Conservation (phyloP, 2,113 vertebrate genomes). For the Mormyrus lacerda region DNA sequence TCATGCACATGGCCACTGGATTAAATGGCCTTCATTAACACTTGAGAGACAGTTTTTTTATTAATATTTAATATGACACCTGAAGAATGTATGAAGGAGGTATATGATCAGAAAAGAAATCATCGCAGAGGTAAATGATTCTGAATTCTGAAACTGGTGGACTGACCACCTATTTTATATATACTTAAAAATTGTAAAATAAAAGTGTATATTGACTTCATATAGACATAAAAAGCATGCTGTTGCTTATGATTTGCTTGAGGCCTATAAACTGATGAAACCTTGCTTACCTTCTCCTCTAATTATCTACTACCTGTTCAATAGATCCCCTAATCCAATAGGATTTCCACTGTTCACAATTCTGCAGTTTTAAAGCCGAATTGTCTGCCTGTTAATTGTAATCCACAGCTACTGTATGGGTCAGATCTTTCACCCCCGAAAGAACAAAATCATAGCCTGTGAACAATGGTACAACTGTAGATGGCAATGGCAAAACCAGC, state of each 20-base stretch:
- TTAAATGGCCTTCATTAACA: conserved; percentile 25
- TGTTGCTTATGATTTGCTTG: not conserved
- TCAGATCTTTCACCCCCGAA: not conserved
- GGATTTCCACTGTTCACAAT: not conserved
- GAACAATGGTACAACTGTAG: not conserved
- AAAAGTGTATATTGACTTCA: not conserved
- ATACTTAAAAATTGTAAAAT: not conserved
- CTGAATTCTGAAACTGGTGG: not conserved
- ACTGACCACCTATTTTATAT: not conserved
- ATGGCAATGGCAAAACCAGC: not conserved
- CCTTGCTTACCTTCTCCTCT: not conserved
- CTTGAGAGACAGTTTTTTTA: conserved; percentile 11
- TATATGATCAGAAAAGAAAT: not conserved
- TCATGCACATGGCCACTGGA: not conserved
- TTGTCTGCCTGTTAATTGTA: not conserved
- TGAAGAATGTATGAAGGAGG: conserved; percentile 18
- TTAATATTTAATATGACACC: conserved; percentile 10
- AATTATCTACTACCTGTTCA: not conserved
- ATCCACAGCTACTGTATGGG: not conserved
- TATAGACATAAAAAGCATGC: not conserved
- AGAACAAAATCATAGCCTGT: not conserved
- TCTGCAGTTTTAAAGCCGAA: not conserved
- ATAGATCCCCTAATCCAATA: not conserved
- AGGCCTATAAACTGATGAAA: not conserved
- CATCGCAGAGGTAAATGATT: not conserved